Conservation (phyloP, 2,797 vertebrate species). For the Sebastes diaconus region DNA sequence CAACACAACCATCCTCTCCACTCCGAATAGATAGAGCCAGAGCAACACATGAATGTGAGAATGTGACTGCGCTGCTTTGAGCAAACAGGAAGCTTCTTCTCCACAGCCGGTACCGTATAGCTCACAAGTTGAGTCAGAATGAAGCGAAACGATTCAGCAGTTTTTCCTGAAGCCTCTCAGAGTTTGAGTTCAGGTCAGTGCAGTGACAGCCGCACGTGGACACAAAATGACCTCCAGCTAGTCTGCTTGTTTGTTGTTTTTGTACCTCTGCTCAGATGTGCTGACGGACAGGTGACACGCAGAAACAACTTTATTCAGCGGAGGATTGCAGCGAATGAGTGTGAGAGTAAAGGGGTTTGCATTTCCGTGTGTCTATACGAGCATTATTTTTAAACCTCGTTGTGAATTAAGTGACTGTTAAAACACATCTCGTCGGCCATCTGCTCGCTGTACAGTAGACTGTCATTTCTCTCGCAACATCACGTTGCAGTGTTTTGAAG, state of each 20-base stretch:
- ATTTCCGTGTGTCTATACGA: not conserved
- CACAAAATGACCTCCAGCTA: slow-evolving; percentile 53
- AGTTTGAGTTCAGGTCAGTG: slow-evolving; percentile 46
- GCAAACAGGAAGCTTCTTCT: slow-evolving; percentile 3
- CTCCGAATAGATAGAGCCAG: too few relatives aligned
- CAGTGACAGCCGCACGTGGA: slow-evolving; percentile 29
- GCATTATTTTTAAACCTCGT: not conserved
- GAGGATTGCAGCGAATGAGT: not conserved
- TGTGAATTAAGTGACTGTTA: slow-evolving; percentile 14
- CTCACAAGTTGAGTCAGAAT: slow-evolving; percentile 38
- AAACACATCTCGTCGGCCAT: not conserved
- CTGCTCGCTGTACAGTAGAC: slow-evolving; percentile 2
- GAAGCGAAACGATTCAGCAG: slow-evolving; percentile 37
- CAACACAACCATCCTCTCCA: too few relatives aligned
- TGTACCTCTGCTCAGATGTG: too few relatives aligned
- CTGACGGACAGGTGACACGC: slow-evolving; percentile 34
- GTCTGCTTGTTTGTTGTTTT: slow-evolving; percentile 17
- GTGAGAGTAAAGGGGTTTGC: not conserved
- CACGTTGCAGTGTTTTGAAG: slow-evolving; percentile 8
- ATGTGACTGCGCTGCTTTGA: not conserved
- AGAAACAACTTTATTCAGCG: not conserved
- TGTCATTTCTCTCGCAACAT: slow-evolving; percentile 17
- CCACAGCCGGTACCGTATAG: slow-evolving; percentile 25
- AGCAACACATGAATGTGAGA: not conserved
- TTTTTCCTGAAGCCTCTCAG: slow-evolving; percentile 39